Evolutionary conservation across 1,140 invertebrate species (phyloP), one percentile per base, ranked within the genome.

Genomic region (Trichonephila clavipes): DNA sequence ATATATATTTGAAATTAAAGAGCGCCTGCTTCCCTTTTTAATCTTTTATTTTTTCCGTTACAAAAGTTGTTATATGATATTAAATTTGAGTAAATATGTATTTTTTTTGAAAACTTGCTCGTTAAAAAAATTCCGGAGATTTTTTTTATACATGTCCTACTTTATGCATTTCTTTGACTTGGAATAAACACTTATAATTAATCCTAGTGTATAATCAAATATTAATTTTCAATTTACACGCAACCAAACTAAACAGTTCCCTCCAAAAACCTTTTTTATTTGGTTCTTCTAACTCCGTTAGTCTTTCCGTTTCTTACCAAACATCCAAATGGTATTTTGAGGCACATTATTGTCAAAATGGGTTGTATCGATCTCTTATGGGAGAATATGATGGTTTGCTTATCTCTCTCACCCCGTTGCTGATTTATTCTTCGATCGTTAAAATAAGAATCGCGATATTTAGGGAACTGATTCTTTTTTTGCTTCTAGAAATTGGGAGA

Each of bases 341-440:
- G 14, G 14, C 28, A 34, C 28, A 77, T 77, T 34, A 77, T 34
- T 2, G 34, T 28, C 72, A 34, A 34, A 34, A 77, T 77, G 24
- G 28, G 34, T 19, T 34, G 28, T 59, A 85, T 85, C 58, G 83
- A 85, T 58, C 12, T 12, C 18, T 34, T 61, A n/a, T n/a, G 51
- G 34, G 16, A 61, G 81, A 58, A 51, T 16, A 28, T n/a, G 51
- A 28, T 12, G 83, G 6, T 85, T 58, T 85, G 6, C 24, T 85
- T 85, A 85, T 85, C 44, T 58, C 14, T 85, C 28, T 28, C 44
- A 19, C 18, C 21, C 83, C 21, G 8, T 16, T 85, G 21, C n/a
- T 90, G 72, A 90, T 90, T 90, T 90, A 90, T 90, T 82, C 19
- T 24, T 62, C n/a, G 19, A 90, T 82, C 89, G 58, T 90, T 90